These are phyloP conservation scores for Diplolepis rosae DNA, from an alignment of 2,888 invertebrate species.

Conservation along the genomic window DNA sequence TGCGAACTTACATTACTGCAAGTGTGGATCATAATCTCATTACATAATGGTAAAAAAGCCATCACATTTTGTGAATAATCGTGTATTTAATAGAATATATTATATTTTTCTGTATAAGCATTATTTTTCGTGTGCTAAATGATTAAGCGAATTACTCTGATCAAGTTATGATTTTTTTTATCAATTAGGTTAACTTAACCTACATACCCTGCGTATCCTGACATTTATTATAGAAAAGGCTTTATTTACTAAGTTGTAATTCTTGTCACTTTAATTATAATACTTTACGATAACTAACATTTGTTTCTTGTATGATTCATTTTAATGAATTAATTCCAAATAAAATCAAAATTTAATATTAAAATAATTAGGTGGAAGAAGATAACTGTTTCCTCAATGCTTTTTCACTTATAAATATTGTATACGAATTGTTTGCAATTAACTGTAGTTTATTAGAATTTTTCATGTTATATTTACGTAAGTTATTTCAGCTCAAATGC, in stretches of 20 bases:
- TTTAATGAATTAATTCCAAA: no score
- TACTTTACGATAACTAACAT: no score
- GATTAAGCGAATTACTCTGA: neutral
- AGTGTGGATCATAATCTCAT: slow-evolving; percentile 58
- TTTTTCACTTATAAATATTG: neutral
- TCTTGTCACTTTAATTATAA: no score
- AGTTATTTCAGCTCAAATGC: slow-evolving; percentile 51
- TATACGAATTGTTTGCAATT: neutral
- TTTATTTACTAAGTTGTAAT: no score
- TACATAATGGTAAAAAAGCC: slow-evolving; percentile 19
- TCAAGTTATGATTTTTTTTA: neutral
- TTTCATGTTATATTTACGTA: neutral
- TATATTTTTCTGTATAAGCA: neutral
- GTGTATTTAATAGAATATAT: neutral
- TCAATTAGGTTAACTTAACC: slow-evolving; percentile 19
- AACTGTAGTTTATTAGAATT: neutral
- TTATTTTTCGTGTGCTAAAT: neutral
- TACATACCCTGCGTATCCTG: neutral
- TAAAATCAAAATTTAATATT: no score
- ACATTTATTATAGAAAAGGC: neutral
- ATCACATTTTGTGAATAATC: slow-evolving; percentile 17
- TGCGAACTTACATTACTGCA: slow-evolving; percentile 40
- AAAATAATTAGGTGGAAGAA: no score
- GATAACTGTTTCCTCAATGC: neutral
- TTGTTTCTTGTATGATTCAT: no score